Percentiles rank a stretch among this genome's conserved stretches.
These are phyloP conservation scores for rabbit (Oryctolagus cuniculus) DNA, from an alignment of 2,113 vertebrate species.

Conservation along the genomic window mOryCun1.1 NC_091433.1:137679501-137680000, in stretches of 20 bases:
- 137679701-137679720: not conserved
- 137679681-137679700: not conserved
- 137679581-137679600: not conserved
- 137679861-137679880: too few relatives aligned
- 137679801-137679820: not conserved
- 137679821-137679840: too few relatives aligned
- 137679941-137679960: slow-evolving; percentile 56
- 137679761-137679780: not conserved
- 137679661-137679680: not conserved
- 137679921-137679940: slow-evolving; percentile 38
- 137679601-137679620: not conserved
- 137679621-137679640: not conserved
- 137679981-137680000: slow-evolving; percentile 33
- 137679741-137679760: not conserved
- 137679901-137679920: slow-evolving; percentile 66
- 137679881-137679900: not conserved
- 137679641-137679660: not conserved
- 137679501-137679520: not conserved
- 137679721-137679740: not conserved
- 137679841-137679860: too few relatives aligned
- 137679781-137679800: not conserved
- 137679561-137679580: not conserved
- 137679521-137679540: not conserved
- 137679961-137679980: not conserved
- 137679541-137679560: not conserved